Conservation (phyloP, 2,888 invertebrate genomes). For the Cotesia congregata region DNA sequence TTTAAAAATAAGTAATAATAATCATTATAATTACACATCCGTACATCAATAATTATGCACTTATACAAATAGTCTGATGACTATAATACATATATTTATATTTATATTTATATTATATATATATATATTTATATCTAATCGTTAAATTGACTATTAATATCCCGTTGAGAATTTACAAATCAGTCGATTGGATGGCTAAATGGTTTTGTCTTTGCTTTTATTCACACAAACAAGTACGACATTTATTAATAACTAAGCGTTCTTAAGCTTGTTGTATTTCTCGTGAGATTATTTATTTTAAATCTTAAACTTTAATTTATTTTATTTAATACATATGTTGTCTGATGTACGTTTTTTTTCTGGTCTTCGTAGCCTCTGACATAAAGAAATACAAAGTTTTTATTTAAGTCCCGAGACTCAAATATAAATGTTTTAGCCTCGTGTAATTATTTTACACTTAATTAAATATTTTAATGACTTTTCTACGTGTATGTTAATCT, state of each 20-base stretch:
- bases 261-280: conserved; percentile 4
- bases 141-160: conserved; percentile 69
- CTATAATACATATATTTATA: conserved; percentile 38
- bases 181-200: conserved; percentile 63
- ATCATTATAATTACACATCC: conserved; percentile 47
- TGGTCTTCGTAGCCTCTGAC: conserved; percentile 7
- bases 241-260: not conserved
- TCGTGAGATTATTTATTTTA: conserved; percentile 17
- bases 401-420: not conserved
- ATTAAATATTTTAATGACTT: no score
- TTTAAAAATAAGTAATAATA: conserved; percentile 13
- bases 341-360: conserved; percentile 4
- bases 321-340: conserved; percentile 31
- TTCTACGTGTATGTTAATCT: not conserved
- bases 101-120: not conserved
- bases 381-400: conserved; percentile 7
- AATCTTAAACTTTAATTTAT: conserved; percentile 30
- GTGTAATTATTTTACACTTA: not conserved
- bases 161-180: conserved; percentile 67
- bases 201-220: conserved; percentile 24
- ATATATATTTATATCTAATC: conserved; percentile 49
- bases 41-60: conserved; percentile 42
- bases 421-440: not conserved
- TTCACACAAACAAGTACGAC: conserved; percentile 8
- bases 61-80: conserved; percentile 57